Percentiles rank a stretch among this genome's conserved stretches.
Evolutionary conservation across 2,888 invertebrate genomes (phyloP).

Genomic region (Acanthosepion pharaonis): DNA sequence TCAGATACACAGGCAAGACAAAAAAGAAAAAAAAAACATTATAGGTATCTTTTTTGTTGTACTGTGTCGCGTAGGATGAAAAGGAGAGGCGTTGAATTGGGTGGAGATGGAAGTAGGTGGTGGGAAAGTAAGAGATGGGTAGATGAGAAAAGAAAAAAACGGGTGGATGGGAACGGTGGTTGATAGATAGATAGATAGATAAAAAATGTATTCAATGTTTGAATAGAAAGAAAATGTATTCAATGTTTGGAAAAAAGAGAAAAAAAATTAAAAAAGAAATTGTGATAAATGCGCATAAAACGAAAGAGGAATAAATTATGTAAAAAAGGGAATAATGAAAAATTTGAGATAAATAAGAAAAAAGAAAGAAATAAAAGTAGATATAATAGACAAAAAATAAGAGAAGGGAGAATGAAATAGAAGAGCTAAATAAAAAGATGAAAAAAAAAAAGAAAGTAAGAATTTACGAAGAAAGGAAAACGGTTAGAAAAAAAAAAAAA

Average conservation of each 20-base stretch:
- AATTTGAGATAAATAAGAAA: neutral
- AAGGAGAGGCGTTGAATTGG: too few relatives aligned
- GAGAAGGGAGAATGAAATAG: neutral
- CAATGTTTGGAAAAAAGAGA: neutral
- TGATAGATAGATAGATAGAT: neutral
- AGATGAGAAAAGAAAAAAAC: too few relatives aligned
- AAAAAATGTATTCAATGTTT: neutral
- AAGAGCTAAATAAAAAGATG: too few relatives aligned
- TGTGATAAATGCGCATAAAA: neutral
- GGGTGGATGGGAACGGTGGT: too few relatives aligned
- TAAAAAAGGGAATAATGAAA: neutral
- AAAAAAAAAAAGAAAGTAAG: neutral
- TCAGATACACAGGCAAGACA: neutral
- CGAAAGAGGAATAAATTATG: neutral
- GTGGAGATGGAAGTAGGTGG: too few relatives aligned
- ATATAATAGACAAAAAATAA: neutral
- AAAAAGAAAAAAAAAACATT: neutral
- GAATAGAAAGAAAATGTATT: too few relatives aligned
- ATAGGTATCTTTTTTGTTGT: neutral
- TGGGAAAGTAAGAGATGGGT: too few relatives aligned
- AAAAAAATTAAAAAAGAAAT: neutral
- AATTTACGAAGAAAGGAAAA: neutral
- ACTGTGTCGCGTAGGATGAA: neutral
- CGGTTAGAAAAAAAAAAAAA: too few relatives aligned
- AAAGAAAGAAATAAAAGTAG: neutral